A percentile compares a stretch with the other conserved stretches of the same genome.
These are phyloP conservation scores for Hirundo rustica DNA, from an alignment of 2,797 vertebrate species.

Conservation along the genomic window DNA sequence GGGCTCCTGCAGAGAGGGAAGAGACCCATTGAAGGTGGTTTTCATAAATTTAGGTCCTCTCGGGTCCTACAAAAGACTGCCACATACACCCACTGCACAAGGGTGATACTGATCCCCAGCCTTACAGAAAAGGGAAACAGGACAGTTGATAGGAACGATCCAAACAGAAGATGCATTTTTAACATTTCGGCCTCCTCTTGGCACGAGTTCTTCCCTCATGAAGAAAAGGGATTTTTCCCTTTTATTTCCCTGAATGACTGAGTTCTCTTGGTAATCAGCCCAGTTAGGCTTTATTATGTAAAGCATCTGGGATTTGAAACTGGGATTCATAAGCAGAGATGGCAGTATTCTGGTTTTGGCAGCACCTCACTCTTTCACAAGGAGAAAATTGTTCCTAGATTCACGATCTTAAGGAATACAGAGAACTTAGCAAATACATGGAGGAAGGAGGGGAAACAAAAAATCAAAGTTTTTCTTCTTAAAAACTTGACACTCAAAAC, in stretches of 20 bases:
- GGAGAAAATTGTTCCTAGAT: constrained; percentile 53
- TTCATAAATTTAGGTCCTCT: neutral
- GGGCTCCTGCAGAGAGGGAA: neutral
- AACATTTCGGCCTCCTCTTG: constrained; percentile 54
- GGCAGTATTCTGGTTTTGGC: constrained; percentile 62
- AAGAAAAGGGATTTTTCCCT: constrained; percentile 47
- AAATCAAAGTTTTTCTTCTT: neutral
- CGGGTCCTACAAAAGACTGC: neutral
- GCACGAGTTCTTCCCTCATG: constrained; percentile 11
- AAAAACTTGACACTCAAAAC: neutral
- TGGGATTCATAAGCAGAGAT: constrained; percentile 69
- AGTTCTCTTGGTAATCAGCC: constrained; percentile 65
- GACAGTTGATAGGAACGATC: constrained; percentile 41
- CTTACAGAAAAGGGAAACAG: neutral
- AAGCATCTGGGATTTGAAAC: constrained; percentile 68
- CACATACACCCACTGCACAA: neutral
- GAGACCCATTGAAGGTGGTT: neutral
- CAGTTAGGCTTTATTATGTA: constrained; percentile 70
- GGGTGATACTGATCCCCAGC: neutral
- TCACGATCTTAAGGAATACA: constrained; percentile 44
- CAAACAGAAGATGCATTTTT: constrained; percentile 62
- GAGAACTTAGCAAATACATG: neutral
- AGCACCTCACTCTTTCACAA: constrained; percentile 50
- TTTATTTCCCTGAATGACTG: constrained; percentile 67
- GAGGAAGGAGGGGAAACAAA: neutral